Evolutionary conservation across 2,888 invertebrate genomes (phyloP), one percentile per base, ranked within the genome.

Genomic region (Spisula subtruncata): DNA sequence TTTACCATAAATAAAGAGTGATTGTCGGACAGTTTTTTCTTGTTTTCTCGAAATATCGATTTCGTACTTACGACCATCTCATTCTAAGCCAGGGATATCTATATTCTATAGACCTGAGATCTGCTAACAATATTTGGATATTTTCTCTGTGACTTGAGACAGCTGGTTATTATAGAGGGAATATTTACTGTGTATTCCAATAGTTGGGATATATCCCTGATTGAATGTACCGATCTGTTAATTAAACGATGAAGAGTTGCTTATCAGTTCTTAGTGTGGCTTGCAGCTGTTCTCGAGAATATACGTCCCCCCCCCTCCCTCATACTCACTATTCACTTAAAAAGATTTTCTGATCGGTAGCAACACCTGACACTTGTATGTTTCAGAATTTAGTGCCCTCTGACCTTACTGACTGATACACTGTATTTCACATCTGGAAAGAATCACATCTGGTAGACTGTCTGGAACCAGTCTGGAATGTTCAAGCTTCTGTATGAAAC

Each of bases 381-480:
- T 91, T 90, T 90, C 90, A 92, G 87, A 87, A 88, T 18, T 60
- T 81, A 83, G 75, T 89, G 83, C 87, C 88, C 92, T 90, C 85
- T 91, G 91, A 88, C 89, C 90, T 81, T 56, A 85, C 90, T 87
- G 92, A 91, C 92, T 92, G 92, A 90, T 92, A 92, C 91, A 89
- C 92, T 81, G 89, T 89, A 85, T 89, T 90, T 83, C 87, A 88
- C 94, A 94, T 94, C 92, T 93, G 94, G 94, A 89, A 91, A 86
- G 88, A 86, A 93, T 93, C 92, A 93, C 91, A 90, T 91, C 90
- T 90, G 91, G 93, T 92, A 94, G 94, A 94, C 94, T 92, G 86
- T 88, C 92, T 93, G 94, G 94, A 93, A 94, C 94, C 94, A 94
- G 93, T 90, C 91, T 90, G 94, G 94, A 92, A 94, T 94, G 91